Base-by-base conservation (phyloP, 2,888 invertebrate species). In the Drosophila stalkeri region DNA sequence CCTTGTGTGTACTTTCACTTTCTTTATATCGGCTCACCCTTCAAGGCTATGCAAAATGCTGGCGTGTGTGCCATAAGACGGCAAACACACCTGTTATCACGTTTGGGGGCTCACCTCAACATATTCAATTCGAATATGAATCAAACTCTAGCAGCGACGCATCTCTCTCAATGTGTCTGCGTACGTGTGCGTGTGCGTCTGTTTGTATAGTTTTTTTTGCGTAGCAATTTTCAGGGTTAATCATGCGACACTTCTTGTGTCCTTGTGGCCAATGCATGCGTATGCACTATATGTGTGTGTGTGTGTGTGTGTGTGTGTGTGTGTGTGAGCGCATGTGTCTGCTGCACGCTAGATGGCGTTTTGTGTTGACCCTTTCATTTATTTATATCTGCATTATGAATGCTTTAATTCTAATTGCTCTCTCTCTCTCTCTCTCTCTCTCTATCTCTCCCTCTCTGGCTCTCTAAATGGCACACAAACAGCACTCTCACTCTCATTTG, bases 71-170 rank as follows among this genome's bases (percentile, higher is more conserved):
- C 67, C 81, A 80, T 68, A 77, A 81, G 77, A 62, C 47, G 39
- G 47, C 66, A 57, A 64, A 72, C 56, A 57, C 90, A 88, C 89
- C 86, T 89, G 89, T 89, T 88, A 89, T 88, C 78, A 81, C 77
- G 77, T 81, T 33, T 57, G 57, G 57, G 47, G 33, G 75, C 81
- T 82, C 65, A 80, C 76, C 66, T 78, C 62, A 81, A 65, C 64
- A 69, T 77, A 72, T 63, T 74, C 63, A 75, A 74, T 64, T 64
- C 64, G 63, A 61, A 67, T 68, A 18, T 46, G 72, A 72, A 68
- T 81, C 68, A 77, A 73, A 65, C 81, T 72, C 60, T 49, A 27
- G 47, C 59, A 39, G 23, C 47, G 39, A 16, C 55, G 56, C 43
- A 12, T 5, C 18, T 43, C 43, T 18, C 43, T 47, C 8, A 8